Percentiles rank a stretch among this genome's conserved stretches.
phyloP scores from a whole-genome alignment of 2,888 invertebrate species.

The Melanostoma mellinum region DNA sequence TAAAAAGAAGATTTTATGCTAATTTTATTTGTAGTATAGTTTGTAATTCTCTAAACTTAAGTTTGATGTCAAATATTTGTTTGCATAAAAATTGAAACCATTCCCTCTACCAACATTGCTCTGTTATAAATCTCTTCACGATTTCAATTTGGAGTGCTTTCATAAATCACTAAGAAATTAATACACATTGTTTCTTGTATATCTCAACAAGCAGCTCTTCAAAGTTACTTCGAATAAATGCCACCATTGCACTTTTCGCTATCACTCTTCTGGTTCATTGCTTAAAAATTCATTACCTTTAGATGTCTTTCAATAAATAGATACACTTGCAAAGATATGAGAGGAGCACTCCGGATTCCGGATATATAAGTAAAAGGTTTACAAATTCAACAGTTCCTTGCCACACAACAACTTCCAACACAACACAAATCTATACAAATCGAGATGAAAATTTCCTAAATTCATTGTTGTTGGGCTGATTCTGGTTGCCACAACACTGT shows the following conservation, averaged over 20 bases:
- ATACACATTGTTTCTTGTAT: not conserved
- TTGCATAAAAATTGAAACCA: too few species aligned
- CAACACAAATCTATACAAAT: slow-evolving; percentile 34
- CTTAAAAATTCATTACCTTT: slow-evolving; percentile 33
- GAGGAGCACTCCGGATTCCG: not conserved
- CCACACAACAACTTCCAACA: not conserved
- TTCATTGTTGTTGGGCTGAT: slow-evolving; percentile 39
- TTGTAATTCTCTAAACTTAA: too few species aligned
- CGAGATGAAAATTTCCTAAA: slow-evolving; percentile 48
- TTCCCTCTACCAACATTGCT: too few species aligned
- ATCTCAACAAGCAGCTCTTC: slow-evolving; percentile 6
- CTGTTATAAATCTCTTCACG: too few species aligned
- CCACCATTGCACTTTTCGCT: slow-evolving; percentile 33
- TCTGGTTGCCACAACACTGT: slow-evolving; percentile 12
- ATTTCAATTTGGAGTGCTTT: too few species aligned
- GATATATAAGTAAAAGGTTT: slow-evolving; percentile 7
- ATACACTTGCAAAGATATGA: not conserved
- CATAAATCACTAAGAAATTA: not conserved
- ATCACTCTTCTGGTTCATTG: slow-evolving; percentile 13
- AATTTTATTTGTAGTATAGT: too few species aligned
- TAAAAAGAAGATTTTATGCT: too few species aligned
- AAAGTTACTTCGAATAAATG: slow-evolving; percentile 19
- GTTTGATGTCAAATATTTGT: too few species aligned
- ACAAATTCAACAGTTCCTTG: slow-evolving; percentile 31
- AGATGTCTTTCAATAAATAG: not conserved